A percentile compares a stretch with the other conserved stretches of the same genome.
Evolutionary conservation across 2,797 vertebrate genomes (phyloP).

Genomic region (Buceros bicornis): DNA sequence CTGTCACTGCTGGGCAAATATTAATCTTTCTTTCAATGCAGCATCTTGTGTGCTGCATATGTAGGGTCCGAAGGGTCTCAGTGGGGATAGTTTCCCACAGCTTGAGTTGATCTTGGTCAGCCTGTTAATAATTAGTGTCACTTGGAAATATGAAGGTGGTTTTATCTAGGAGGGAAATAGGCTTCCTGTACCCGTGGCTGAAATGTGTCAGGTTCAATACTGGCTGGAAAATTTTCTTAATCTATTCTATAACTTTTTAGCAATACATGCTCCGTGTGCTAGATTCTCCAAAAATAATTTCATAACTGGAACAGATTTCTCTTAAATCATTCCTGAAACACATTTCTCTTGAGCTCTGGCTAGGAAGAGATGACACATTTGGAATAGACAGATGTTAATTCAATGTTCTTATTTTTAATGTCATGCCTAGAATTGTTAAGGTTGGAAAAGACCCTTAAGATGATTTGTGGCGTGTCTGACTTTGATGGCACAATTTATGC

Average conservation of each 20-base stretch:
- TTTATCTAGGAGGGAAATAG: neutral
- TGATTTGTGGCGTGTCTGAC: neutral
- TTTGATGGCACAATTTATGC: neutral
- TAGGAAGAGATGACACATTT: neutral
- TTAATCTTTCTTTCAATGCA: neutral
- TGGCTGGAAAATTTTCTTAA: neutral
- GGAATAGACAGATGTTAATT: neutral
- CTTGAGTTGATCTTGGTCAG: neutral
- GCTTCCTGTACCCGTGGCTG: neutral
- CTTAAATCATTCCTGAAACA: neutral
- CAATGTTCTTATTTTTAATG: neutral
- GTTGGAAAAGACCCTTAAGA: neutral
- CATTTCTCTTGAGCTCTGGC: neutral
- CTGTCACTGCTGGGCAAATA: neutral
- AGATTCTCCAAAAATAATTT: neutral
- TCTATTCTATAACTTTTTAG: neutral
- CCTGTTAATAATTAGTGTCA: neutral
- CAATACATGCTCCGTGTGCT: neutral
- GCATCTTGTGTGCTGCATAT: accelerated
- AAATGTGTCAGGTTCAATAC: neutral
- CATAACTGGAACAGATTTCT: neutral
- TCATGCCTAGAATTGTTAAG: neutral
- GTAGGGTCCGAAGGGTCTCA: neutral
- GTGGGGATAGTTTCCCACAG: neutral
- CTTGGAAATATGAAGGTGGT: neutral